Evolutionary conservation across 2,113 vertebrate species (phyloP), one percentile per base, ranked within the genome.

Genomic region (Clarias magur): DNA sequence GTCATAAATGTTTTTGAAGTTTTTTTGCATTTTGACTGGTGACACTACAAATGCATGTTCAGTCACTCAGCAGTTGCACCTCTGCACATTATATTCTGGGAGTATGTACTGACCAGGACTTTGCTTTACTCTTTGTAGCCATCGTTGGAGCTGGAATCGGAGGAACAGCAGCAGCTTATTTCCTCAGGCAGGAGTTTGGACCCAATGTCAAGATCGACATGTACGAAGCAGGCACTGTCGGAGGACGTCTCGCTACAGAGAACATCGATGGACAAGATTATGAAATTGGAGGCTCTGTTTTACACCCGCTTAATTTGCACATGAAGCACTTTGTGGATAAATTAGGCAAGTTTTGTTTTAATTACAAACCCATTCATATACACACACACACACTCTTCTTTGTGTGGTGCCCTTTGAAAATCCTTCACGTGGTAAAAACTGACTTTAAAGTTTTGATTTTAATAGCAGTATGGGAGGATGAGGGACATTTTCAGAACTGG

Each of bases 241-340:
- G 98, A 0, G 98, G 98, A 0, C 96, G 97, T 1, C 90, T 99
- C 42, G 95, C 96, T 0, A 97, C 96, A 0, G 75, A 95, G 88
- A 92, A 91, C 54, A 38, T 98, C 0, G 92, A 94, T 4, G 97
- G 96, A 0, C 76, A 91, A 0, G 91, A 95, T 10, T 99, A 97
- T 9, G 98, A 99, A 92, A 94, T 92, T 0, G 98, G 98, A 79
- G 98, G 96, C 0, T 56, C 96, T 0, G 19, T 97, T 38, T 95
- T 99, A 84, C 98, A 98, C 90, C 97, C 98, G 19, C 93, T 99
- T 53, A 98, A 99, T 92, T 94, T 99, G 48, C 97, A 99, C 91
- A 97, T 98, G 97, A 99, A 99, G 90, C 94, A 97, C 30, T 98
- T 99, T 86, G 93, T 97, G 89, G 96, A 98, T 83, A 96, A 94